A percentile compares a stretch with the other conserved stretches of the same genome.
Conservation (phyloP, 2,888 invertebrate species). For the Drosophila barbarae region DNA sequence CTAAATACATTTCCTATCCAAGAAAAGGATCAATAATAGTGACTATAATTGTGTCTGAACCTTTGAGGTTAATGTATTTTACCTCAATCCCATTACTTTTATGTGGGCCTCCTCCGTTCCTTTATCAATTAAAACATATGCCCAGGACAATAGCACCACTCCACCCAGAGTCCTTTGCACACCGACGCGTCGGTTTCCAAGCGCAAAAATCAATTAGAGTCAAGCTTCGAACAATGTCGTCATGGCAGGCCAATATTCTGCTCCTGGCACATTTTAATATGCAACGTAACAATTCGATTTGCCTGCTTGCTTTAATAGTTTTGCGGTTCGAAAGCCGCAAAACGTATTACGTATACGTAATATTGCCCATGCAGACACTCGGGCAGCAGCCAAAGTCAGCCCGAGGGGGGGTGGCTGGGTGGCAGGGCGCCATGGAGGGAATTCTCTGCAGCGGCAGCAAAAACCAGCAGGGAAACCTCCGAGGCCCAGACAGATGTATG, state of each 20-base stretch:
- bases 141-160: background rate
- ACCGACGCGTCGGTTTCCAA: slow-evolving; percentile 31
- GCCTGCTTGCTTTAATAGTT: slow-evolving; percentile 73
- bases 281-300: slow-evolving; percentile 66
- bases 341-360: slow-evolving; percentile 71
- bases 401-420: background rate
- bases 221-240: slow-evolving; percentile 53
- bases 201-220: slow-evolving; percentile 68
- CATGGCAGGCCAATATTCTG: slow-evolving; percentile 26
- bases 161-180: slow-evolving; percentile 7
- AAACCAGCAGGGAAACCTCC: slow-evolving; percentile 42
- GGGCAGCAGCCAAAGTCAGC: slow-evolving; percentile 24
- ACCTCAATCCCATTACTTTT: background rate
- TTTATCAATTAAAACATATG: slow-evolving; percentile 10
- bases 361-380: slow-evolving; percentile 52
- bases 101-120: background rate
- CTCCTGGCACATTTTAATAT: slow-evolving; percentile 54
- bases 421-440: background rate
- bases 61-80: slow-evolving; percentile 6
- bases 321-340: slow-evolving; percentile 70
- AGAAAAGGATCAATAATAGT: background rate
- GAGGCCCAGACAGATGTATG: slow-evolving; percentile 52
- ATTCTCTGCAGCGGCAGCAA: slow-evolving; percentile 27
- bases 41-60: background rate
- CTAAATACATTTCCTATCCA: no score